Percentiles rank a stretch among this genome's conserved stretches.
These are phyloP conservation scores for Gulo gulo DNA, from an alignment of 2,113 vertebrate species.

Conservation along the genomic window DNA sequence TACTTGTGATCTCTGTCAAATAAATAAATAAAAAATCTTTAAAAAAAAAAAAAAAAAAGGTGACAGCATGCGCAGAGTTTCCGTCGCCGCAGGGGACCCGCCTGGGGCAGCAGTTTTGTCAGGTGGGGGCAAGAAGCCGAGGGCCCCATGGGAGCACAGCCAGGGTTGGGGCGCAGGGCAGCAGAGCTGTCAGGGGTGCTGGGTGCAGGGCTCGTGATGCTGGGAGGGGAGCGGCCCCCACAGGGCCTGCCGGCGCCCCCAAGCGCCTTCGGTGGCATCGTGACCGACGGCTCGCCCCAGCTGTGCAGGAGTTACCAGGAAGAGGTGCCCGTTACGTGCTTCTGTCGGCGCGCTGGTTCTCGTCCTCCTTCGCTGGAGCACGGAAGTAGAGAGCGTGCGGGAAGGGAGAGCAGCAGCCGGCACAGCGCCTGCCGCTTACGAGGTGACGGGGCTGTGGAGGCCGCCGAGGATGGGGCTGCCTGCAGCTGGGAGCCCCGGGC, in stretches of 20 bases:
- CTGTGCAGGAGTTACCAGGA: constrained; percentile 74
- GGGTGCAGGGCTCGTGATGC: accelerated
- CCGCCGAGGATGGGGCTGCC: not conserved
- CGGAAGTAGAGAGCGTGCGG: constrained; percentile 50
- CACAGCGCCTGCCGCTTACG: not conserved
- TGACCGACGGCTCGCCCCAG: constrained; percentile 76
- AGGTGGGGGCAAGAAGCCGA: not conserved
- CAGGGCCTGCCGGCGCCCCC: not conserved
- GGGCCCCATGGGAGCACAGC: not conserved
- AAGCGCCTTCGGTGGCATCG: constrained; percentile 34
- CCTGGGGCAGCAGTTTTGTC: not conserved
- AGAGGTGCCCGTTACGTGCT: not conserved
- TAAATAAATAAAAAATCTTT: too few species aligned
- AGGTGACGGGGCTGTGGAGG: not conserved
- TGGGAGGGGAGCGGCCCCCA: not conserved
- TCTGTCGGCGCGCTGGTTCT: constrained; percentile 71
- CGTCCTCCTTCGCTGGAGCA: constrained; percentile 59
- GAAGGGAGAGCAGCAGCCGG: not conserved
- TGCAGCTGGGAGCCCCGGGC: too few species aligned
- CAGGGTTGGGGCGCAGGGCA: not conserved
- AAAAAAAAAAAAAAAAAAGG: too few species aligned
- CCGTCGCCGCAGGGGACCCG: not conserved
- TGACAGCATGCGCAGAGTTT: not conserved
- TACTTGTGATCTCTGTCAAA: too few species aligned
- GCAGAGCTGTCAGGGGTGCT: too few species aligned